Conservation (phyloP, 2,888 invertebrate genomes). For the Ophion obscuratus region DNA sequence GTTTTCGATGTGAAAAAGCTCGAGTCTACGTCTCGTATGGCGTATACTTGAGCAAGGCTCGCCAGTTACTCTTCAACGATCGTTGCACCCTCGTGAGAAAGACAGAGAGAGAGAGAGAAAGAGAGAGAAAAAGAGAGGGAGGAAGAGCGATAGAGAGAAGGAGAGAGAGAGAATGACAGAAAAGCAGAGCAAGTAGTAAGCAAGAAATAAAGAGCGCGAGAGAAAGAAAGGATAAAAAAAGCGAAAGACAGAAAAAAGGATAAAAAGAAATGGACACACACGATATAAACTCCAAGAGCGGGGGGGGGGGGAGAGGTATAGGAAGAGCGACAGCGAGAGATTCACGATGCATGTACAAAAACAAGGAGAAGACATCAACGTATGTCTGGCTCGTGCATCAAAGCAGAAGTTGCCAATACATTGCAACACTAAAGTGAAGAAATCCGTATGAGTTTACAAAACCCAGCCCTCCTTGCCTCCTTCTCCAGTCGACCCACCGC, state of each 20-base stretch:
- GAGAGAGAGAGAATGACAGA: constrained; percentile 21
- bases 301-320: background rate
- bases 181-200: no score
- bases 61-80: constrained; percentile 67
- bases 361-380: constrained; percentile 39
- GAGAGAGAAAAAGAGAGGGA: constrained; percentile 2
- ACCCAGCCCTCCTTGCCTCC: background rate
- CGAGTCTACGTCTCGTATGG: constrained; percentile 41
- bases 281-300: background rate
- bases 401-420: constrained; percentile 18
- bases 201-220: no score
- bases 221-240: background rate
- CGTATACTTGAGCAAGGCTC: constrained; percentile 57
- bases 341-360: constrained; percentile 3
- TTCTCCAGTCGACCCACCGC: background rate
- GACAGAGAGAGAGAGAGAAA: constrained; percentile 4
- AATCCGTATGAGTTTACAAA: background rate
- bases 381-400: constrained; percentile 46
- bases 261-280: no score
- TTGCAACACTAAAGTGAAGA: background rate
- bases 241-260: background rate
- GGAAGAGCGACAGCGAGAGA: background rate
- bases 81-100: constrained; percentile 66
- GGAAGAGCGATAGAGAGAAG: background rate
- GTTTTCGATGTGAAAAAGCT: constrained; percentile 43